Conservation (phyloP, 2,113 vertebrate genomes). For the Clarias magur region DNA sequence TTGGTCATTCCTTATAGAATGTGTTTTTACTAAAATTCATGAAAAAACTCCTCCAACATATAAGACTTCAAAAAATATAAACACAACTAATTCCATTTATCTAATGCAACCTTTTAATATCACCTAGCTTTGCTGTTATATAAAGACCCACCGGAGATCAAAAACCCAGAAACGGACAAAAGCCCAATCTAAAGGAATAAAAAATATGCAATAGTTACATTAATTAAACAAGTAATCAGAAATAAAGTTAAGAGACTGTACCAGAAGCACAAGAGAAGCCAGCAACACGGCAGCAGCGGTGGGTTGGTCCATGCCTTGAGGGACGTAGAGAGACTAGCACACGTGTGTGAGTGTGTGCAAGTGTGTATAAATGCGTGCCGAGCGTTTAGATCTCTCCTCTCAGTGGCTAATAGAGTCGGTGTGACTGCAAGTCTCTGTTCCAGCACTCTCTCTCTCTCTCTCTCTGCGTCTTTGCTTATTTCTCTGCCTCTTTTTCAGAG, state of each 20-base stretch:
- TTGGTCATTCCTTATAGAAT: constrained; percentile 1
- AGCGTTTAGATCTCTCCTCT: constrained; percentile 22
- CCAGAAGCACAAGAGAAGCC: constrained; percentile 68
- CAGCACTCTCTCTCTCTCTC: constrained; percentile 56
- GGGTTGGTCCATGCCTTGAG: constrained; percentile 63
- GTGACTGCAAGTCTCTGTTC: constrained; percentile 33
- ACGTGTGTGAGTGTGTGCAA: constrained; percentile 31
- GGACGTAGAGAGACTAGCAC: constrained; percentile 32
- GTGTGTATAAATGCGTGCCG: constrained; percentile 33
- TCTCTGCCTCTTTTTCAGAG: constrained; percentile 71
- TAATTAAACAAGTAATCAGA: background rate
- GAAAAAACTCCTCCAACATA: constrained; percentile 26
- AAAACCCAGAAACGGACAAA: background rate
- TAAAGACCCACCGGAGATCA: background rate
- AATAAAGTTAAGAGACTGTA: constrained; percentile 55
- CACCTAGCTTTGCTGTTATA: background rate
- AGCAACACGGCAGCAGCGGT: constrained; percentile 61
- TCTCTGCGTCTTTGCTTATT: constrained; percentile 72
- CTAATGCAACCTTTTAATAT: constrained; percentile 31
- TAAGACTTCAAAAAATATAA: constrained; percentile 5
- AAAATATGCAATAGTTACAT: background rate
- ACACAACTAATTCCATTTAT: constrained; percentile 25
- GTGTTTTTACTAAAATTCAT: background rate
- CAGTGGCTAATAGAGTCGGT: constrained; percentile 25
- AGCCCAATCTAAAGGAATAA: background rate